Evolutionary conservation across 2,797 vertebrate species (phyloP).

Genomic region (Kryptolebias ocellatus): DNA sequence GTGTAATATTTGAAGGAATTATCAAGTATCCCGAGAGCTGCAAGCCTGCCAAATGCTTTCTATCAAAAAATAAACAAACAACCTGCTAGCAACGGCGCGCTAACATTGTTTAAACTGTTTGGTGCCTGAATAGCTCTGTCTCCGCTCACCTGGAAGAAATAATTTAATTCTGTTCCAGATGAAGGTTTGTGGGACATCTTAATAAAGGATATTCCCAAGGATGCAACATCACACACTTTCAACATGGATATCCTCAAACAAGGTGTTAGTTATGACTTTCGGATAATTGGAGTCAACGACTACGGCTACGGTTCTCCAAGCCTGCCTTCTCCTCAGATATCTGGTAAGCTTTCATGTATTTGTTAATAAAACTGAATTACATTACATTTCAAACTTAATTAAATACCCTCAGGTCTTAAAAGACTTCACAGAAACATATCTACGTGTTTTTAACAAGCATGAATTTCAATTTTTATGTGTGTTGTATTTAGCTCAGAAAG

Average conservation of each 20-base stretch:
- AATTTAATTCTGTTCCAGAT: slow-evolving; percentile 76
- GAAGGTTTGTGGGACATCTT: slow-evolving; percentile 98
- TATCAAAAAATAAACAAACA: slow-evolving; percentile 53
- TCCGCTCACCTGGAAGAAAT: background rate
- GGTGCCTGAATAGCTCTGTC: background rate
- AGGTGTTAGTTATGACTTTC: slow-evolving; percentile 96
- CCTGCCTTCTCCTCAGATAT: slow-evolving; percentile 92
- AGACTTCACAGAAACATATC: slow-evolving; percentile 28
- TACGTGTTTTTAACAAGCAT: slow-evolving; percentile 25
- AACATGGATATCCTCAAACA: slow-evolving; percentile 95
- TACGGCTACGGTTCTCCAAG: slow-evolving; percentile 96
- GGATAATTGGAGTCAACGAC: slow-evolving; percentile 95
- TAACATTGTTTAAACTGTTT: slow-evolving; percentile 39
- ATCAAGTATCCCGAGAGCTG: slow-evolving; percentile 59
- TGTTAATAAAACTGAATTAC: slow-evolving; percentile 16
- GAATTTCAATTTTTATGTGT: slow-evolving; percentile 20
- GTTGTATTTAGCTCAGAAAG: slow-evolving; percentile 88
- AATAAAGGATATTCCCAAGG: slow-evolving; percentile 97
- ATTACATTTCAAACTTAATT: slow-evolving; percentile 34
- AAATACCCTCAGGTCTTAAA: slow-evolving; percentile 10
- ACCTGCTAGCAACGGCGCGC: slow-evolving; percentile 45
- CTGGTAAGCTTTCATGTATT: slow-evolving; percentile 80
- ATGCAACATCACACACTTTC: slow-evolving; percentile 96
- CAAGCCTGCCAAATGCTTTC: slow-evolving; percentile 31
- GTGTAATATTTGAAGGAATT: slow-evolving; percentile 64